A percentile compares a stretch with the other conserved stretches of the same genome.
Evolutionary conservation across 1,140 invertebrate genomes (phyloP).

Genomic region (Propsilocerus akamusi): DNA sequence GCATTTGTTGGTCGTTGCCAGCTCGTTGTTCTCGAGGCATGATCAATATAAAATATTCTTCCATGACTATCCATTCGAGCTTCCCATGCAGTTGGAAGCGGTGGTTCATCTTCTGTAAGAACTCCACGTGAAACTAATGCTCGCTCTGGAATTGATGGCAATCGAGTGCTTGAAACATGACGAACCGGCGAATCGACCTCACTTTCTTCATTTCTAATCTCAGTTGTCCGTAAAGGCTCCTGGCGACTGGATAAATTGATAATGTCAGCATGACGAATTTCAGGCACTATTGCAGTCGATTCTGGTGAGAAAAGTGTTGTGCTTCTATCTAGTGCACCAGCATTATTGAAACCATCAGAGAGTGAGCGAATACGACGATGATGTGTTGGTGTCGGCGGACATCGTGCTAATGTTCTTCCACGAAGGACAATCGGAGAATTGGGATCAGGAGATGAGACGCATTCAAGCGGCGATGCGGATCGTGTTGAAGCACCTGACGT

Average conservation of each 20-base stretch:
- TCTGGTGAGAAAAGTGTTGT: conserved; percentile 12
- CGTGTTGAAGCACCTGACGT: conserved; percentile 22
- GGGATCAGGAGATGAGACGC: conserved; percentile 14
- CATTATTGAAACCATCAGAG: neutral
- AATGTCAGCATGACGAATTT: conserved; percentile 22
- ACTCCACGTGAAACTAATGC: conserved; percentile 31
- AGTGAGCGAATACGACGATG: conserved; percentile 36
- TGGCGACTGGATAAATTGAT: conserved; percentile 15
- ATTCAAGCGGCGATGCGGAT: conserved; percentile 19
- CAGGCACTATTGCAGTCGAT: conserved; percentile 24
- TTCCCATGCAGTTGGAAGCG: conserved; percentile 79
- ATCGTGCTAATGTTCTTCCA: conserved; percentile 35
- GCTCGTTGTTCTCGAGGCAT: conserved; percentile 77
- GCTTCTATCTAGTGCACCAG: conserved; percentile 20
- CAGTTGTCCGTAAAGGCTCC: conserved; percentile 23
- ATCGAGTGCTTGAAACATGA: conserved; percentile 50
- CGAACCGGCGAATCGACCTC: conserved; percentile 38
- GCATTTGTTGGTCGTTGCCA: conserved; percentile 67
- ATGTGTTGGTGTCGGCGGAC: conserved; percentile 67
- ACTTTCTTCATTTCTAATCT: conserved; percentile 22
- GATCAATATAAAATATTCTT: conserved; percentile 83
- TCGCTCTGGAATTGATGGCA: conserved; percentile 65
- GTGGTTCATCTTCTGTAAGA: conserved; percentile 50
- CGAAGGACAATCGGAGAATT: conserved; percentile 27
- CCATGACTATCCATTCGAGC: conserved; percentile 84